phyloP scores from a whole-genome alignment of 2,888 invertebrate genomes.

The Plutella xylostella region DNA sequence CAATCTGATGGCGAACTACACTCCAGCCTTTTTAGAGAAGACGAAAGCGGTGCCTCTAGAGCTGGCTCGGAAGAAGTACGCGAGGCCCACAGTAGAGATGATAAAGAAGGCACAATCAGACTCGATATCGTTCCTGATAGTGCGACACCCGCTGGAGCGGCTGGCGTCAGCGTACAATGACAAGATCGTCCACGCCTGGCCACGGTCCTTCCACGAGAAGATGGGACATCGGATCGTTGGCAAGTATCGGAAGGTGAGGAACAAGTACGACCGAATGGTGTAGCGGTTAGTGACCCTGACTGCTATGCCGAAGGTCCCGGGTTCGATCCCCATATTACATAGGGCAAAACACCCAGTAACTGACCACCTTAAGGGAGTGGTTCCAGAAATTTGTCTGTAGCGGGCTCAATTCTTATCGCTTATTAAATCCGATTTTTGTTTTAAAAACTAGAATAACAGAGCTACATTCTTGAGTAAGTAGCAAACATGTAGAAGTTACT shows the following conservation, averaged over 20 bases:
- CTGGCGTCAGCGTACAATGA: conserved; percentile 86
- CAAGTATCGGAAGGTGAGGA: conserved; percentile 75
- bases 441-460: no score
- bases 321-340: no score
- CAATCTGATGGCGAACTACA: conserved; percentile 86
- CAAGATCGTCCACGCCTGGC: conserved; percentile 85
- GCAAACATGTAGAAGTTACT: no score
- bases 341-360: no score
- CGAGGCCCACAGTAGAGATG: conserved; percentile 79
- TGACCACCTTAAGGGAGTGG: no score
- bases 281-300: no score
- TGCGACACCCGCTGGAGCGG: conserved; percentile 83
- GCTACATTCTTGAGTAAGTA: no score
- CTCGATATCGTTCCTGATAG: conserved; percentile 84
- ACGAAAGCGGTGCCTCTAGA: conserved; percentile 83
- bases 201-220: conserved; percentile 85
- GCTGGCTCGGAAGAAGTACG: conserved; percentile 83
- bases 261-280: not conserved
- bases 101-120: conserved; percentile 79
- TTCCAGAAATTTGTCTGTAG: no score
- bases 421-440: no score
- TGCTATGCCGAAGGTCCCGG: no score
- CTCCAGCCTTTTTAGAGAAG: conserved; percentile 79
- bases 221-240: conserved; percentile 82
- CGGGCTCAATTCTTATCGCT: no score